Evolutionary conservation across 2,797 vertebrate genomes (phyloP), one percentile per base, ranked within the genome.

Genomic region (Podarcis siculus): DNA sequence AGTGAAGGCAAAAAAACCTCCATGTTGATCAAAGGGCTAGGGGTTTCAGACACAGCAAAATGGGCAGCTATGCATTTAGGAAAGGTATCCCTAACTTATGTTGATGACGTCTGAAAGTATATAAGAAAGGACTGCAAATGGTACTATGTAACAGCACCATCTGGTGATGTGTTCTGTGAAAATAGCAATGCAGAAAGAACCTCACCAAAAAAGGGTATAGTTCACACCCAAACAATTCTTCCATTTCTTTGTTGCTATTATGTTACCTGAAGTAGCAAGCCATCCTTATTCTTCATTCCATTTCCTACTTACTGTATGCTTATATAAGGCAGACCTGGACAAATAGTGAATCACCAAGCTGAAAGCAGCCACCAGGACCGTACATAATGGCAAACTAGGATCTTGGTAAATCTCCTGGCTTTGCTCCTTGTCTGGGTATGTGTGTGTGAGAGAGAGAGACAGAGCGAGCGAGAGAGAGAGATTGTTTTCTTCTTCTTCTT

Each of bases 71-170:
- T n/a, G 15, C 71, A 19, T 64, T 64, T 64, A 76, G 72, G 49
- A 79, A 49, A 9, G n/a, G 71, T 76, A 32, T 79, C 80, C 72
- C 61, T 89, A 75, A 76, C 37, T 9, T 35, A 15, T 61, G 21
- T 45, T 80, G 73, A 81, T 76, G 61, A 66, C 35, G 15, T 81
- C 32, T 30, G 37, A 64, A 81, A 67, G 83, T 37, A 49, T 23
- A 66, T 79, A 67, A 82, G 81, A 83, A 67, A 45, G 37, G 61
- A 76, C 32, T 49, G n/a, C 37, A 78, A 64, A 83, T 75, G 78
- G 9, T 80, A 30, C 83, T 85, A 67, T 89, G 71, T 85, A 85
- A 85, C 61, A 89, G 71, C 61, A 79, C 88, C 88, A 86, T 82
- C 88, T 89, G 88, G 88, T 85, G 88, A 85, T 64, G 6, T 5